These are phyloP conservation scores for Seriola quinqueradiata DNA, from an alignment of 2,113 vertebrate genomes.

Conservation along the genomic window DNA sequence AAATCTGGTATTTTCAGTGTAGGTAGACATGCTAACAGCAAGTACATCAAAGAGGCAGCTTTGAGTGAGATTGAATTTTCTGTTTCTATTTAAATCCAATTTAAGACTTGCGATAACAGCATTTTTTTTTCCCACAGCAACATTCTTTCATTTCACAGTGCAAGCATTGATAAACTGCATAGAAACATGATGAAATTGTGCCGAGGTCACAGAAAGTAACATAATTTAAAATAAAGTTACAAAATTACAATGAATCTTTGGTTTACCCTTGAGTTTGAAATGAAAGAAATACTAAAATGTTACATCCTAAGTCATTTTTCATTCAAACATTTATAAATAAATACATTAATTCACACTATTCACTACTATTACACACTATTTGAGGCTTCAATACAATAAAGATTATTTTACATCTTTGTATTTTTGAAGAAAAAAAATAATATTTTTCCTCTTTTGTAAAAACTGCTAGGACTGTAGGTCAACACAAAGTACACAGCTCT, in stretches of 20 bases:
- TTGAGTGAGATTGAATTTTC: background rate
- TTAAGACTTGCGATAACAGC: background rate
- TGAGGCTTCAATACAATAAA: background rate
- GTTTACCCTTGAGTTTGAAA: constrained; percentile 24
- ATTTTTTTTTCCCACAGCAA: background rate
- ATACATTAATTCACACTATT: background rate
- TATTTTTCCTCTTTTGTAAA: constrained; percentile 9
- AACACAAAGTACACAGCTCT: constrained; percentile 25
- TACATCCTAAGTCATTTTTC: background rate
- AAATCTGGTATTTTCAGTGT: constrained; percentile 26
- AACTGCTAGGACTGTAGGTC: constrained; percentile 2
- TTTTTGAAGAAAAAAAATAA: background rate
- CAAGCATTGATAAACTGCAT: constrained; percentile 30
- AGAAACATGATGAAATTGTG: constrained; percentile 20
- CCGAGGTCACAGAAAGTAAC: constrained; percentile 10
- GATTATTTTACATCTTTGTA: background rate
- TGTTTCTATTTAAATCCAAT: constrained; percentile 23
- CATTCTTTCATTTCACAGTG: constrained; percentile 25
- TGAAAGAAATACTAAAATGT: background rate
- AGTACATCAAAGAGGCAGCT: constrained; percentile 28
- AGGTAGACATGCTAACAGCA: background rate
- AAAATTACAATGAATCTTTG: constrained; percentile 14
- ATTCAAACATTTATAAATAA: constrained; percentile 9
- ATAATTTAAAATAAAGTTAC: constrained; percentile 19
- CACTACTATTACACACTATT: too few species aligned